Conservation (phyloP, 1,140 invertebrate species). For the Drosophila quadrilineata region DNA sequence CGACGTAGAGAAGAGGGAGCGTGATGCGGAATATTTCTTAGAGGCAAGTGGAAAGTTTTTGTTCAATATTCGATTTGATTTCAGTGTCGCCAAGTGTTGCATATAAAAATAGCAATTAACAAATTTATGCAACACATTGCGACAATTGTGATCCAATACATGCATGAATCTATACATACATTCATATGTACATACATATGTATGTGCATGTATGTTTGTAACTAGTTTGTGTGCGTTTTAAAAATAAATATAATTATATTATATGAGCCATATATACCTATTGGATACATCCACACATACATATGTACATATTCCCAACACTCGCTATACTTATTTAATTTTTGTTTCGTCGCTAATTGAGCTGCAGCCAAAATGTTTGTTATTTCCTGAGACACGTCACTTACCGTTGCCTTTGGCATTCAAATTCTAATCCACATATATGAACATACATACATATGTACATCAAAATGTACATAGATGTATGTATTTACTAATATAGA, state of each 20-base stretch:
- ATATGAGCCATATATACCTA: background rate
- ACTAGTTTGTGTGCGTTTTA: slow-evolving; percentile 27
- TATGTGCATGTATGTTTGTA: slow-evolving; percentile 11
- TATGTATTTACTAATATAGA: too few species aligned
- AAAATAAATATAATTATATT: slow-evolving; percentile 31
- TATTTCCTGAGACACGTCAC: slow-evolving; percentile 30
- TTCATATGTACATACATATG: slow-evolving; percentile 22
- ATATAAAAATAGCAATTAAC: slow-evolving; percentile 72
- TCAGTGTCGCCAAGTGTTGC: slow-evolving; percentile 47
- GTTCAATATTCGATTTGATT: slow-evolving; percentile 52
- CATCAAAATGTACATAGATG: too few species aligned
- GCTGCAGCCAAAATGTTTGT: slow-evolving; percentile 38
- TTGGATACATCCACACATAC: background rate
- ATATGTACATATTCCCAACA: background rate
- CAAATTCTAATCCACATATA: background rate
- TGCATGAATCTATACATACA: background rate
- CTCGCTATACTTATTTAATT: background rate
- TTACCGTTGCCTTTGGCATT: slow-evolving; percentile 24
- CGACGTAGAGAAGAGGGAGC: slow-evolving; percentile 16
- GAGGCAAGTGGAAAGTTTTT: slow-evolving; percentile 72
- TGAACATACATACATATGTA: too few species aligned
- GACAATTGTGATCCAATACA: slow-evolving; percentile 18
- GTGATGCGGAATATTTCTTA: slow-evolving; percentile 49
- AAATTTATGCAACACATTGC: slow-evolving; percentile 63
- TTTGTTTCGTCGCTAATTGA: slow-evolving; percentile 27